Base-by-base conservation (phyloP, 2,797 vertebrate genomes). In the Falco columbarius region DNA sequence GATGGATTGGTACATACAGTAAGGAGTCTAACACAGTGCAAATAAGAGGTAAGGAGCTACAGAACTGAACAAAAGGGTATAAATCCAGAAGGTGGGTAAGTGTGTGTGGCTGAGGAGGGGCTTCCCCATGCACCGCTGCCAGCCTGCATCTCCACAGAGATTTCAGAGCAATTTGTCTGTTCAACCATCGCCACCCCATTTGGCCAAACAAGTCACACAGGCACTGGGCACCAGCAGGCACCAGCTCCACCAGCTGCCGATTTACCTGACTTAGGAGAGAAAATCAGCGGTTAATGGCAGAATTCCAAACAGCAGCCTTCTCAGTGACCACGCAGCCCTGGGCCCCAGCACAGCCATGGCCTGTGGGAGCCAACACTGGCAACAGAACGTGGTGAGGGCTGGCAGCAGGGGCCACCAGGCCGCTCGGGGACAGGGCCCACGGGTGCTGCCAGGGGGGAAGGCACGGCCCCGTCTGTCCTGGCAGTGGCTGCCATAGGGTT, bases 371-470 rank as follows among this genome's bases (percentile, higher is more conserved):
- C 6, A 12, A 44, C 3, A 16, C 67, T 21, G 67, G 26, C 10
- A 15, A 38, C 6, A 12, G n/a, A 14, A 5, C 18, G 6, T 6
- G 30, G 14, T 1, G 1, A 29, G 21, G 30, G 36, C 47, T 3
- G 11, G 5, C 5, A 17, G 32, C 76, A 5, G 26, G 42, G 15
- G 17, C 17, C 16, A 17, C 16, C 42, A 42, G 42, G 42, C 42
- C 42, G 42, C 42, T 42, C 42, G 42, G 42, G 42, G 42, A 42
- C 15, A 17, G 42, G 42, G 42, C 42, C 42, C 42, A 16, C 42
- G 7, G 42, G 42, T 24, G 30, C 47, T 21, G 74, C 23, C 23
- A 4, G 29, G 46, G 17, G 36, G 34, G 26, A 54, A 7, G 15
- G 27, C 42, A 42, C 42, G 42, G 42, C 42, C 42, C 42, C 42